A percentile compares a stretch with the other conserved stretches of the same genome.
Evolutionary conservation across 37 sponge, comb jelly and placozoan species (phyloP).

Genomic region (Beroe forskalii): DNA sequence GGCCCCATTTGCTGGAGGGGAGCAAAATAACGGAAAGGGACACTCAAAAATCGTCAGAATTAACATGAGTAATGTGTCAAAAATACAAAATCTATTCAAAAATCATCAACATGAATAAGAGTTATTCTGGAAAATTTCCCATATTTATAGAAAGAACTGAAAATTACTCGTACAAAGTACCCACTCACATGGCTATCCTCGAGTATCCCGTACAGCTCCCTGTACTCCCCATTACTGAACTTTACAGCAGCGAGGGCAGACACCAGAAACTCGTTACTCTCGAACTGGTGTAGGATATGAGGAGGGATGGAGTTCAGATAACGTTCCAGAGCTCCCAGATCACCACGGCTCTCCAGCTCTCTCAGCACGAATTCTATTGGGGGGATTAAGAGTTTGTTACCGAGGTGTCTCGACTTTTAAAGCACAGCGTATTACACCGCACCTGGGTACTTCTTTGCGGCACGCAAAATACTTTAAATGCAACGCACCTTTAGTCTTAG

Average conservation of each 20-base stretch:
- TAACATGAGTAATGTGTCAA: background rate
- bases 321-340: background rate
- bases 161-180: too few species aligned
- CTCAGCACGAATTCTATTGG: constrained; percentile 26
- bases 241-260: background rate
- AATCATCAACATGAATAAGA: too few species aligned
- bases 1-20: too few species aligned
- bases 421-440: too few species aligned
- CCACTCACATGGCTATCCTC: constrained; percentile 8
- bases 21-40: background rate
- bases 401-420: too few species aligned
- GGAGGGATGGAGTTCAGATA: constrained; percentile 15
- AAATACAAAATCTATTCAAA: too few species aligned
- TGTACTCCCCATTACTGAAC: constrained; percentile 18
- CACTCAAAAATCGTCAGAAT: background rate
- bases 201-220: constrained; percentile 15
- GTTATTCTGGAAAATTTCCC: too few species aligned
- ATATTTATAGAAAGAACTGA: too few species aligned
- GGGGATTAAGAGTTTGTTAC: too few species aligned
- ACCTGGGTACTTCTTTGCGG: too few species aligned
- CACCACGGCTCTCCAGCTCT: constrained; percentile 15
- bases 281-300: background rate
- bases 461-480: background rate
- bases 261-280: constrained; percentile 9
- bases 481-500: too few species aligned